Evolutionary conservation across 2,113 vertebrate species (phyloP).

Genomic region (Corvus hawaiiensis): DNA sequence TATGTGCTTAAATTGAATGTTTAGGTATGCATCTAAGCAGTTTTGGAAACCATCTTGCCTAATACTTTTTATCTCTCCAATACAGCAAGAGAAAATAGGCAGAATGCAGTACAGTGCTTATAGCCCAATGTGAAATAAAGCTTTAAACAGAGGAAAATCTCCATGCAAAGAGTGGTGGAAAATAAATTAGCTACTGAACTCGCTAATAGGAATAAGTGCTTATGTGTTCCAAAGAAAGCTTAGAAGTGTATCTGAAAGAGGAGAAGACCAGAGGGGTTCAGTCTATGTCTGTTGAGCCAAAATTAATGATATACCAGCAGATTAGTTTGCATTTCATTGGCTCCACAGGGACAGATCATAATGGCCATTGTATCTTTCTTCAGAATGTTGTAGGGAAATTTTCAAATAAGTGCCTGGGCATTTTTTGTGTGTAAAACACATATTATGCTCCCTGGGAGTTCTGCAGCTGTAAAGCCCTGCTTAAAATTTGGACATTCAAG

Average conservation of each 20-base stretch:
- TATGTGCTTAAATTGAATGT: neutral
- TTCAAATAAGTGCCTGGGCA: neutral
- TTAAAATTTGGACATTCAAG: neutral
- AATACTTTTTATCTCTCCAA: neutral
- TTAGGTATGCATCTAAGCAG: neutral
- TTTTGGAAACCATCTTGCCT: neutral
- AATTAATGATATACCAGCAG: neutral
- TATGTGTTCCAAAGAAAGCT: neutral
- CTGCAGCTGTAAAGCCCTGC: neutral
- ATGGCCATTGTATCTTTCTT: neutral
- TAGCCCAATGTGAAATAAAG: neutral
- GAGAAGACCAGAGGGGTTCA: neutral
- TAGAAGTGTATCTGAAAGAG: neutral
- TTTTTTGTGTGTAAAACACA: neutral
- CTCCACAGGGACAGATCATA: neutral
- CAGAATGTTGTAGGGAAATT: neutral
- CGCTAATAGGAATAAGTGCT: neutral
- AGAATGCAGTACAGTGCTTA: neutral
- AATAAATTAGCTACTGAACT: neutral
- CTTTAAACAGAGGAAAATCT: neutral
- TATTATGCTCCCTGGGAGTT: neutral
- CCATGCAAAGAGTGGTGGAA: neutral
- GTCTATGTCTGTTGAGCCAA: neutral
- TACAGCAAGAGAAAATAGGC: neutral
- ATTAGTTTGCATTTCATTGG: neutral